These are phyloP conservation scores for Grammomys dolichurus DNA, from an alignment of 2,113 vertebrate species.

Conservation along the genomic window DNA sequence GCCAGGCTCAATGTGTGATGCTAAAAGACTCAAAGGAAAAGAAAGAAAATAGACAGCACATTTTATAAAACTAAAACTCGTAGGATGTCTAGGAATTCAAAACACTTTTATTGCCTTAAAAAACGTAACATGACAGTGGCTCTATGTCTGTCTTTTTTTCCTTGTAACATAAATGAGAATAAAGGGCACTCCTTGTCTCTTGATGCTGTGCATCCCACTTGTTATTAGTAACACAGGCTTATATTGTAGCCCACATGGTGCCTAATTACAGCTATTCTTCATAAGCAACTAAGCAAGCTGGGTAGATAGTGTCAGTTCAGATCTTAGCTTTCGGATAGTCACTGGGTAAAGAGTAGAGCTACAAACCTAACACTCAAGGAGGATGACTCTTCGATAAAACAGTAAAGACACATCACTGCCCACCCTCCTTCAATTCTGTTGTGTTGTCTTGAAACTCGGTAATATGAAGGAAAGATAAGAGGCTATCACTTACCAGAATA, in stretches of 20 bases:
- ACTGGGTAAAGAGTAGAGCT: background rate
- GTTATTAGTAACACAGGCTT: constrained; percentile 89
- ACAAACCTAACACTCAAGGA: constrained; percentile 1
- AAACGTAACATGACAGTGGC: constrained; percentile 85
- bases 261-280: constrained; percentile 88
- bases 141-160: constrained; percentile 89
- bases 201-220: constrained; percentile 89
- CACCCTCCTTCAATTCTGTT: background rate
- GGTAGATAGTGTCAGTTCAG: constrained; percentile 85
- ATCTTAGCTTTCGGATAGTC: constrained; percentile 81
- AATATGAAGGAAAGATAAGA: background rate
- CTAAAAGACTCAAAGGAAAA: constrained; percentile 55
- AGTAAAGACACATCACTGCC: background rate
- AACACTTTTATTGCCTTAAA: constrained; percentile 85
- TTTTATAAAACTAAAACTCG: constrained; percentile 77
- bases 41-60: constrained; percentile 72
- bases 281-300: constrained; percentile 65
- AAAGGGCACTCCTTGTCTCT: constrained; percentile 85
- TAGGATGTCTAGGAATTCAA: constrained; percentile 89
- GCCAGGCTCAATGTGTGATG: constrained; percentile 73
- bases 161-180: constrained; percentile 88
- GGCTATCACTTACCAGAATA: background rate
- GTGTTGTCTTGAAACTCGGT: constrained; percentile 6
- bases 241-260: constrained; percentile 88
- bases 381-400: constrained; percentile 8